Base-by-base conservation (phyloP, 2,113 vertebrate genomes). In the Gambusia holbrooki region DNA sequence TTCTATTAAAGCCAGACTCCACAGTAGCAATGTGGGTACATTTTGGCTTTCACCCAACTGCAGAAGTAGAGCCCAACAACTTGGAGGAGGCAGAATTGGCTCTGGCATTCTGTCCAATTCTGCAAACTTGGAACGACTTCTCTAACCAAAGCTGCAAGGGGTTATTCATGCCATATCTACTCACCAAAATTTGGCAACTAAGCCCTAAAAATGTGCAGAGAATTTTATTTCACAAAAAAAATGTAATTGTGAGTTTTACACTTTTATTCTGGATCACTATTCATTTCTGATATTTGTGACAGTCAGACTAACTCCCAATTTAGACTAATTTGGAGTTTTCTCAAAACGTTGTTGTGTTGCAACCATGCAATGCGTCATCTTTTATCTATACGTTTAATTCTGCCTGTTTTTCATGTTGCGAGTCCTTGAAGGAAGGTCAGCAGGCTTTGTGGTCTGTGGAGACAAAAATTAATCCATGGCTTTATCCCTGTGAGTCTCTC, bases 371-470 rank as follows among this genome's bases (percentile, higher is more conserved):
- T n/a, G 2, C 88, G 73, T 81, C 77, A 84, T 87, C 58, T 60
- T 19, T 79, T 30, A 17, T 69, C 25, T 5, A 42, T 42, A 12
- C 35, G 1, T 80, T 66, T 61, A 76, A 76, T 75, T 71, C 32
- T 71, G 28, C 72, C 42, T 77, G 63, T 68, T 84, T 42, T 82
- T 73, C 35, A 62, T 77, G 28, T 28, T 73, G 62, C 42, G 77
- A 80, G 76, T 48, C 54, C 67, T 77, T 87, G 27, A 88, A 81
- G 73, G 61, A 83, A 83, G 76, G 81, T 85, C 88, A 85, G 25
- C 14, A 9, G 71, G 71, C 79, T 82, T 68, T 71, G 66, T 60
- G 45, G 51, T 71, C 62, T 79, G 40, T 33, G 28, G 73, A 42
- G 69, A 78, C 63, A 72, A 70, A 84, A 66, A 72, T 51, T 73